Evolutionary conservation across 1,140 invertebrate species (phyloP).

Genomic region (Probaryconus sp.): DNA sequence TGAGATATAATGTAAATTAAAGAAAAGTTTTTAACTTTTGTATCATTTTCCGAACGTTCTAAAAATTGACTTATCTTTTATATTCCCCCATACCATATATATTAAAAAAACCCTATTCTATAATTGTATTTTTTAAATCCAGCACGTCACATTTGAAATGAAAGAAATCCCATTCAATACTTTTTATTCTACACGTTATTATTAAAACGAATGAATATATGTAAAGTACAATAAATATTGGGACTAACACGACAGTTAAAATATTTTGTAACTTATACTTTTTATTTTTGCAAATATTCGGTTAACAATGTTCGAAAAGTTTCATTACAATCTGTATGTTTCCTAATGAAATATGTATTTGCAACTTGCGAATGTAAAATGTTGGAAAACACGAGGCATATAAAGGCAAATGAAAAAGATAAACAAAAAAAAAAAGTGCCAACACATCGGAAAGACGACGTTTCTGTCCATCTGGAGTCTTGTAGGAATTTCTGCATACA

Average conservation of each 20-base stretch:
- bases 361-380: constrained; percentile 36
- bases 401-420: constrained; percentile 40
- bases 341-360: constrained; percentile 46
- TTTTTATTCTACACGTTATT: no score
- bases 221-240: no score
- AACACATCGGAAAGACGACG: constrained; percentile 25
- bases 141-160: no score
- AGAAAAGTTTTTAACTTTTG: constrained; percentile 14
- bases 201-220: no score
- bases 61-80: constrained; percentile 18
- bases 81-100: constrained; percentile 7
- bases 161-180: no score
- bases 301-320: constrained; percentile 19
- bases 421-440: constrained; percentile 33
- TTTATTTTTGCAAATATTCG: constrained; percentile 30
- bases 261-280: no score
- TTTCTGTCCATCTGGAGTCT: constrained; percentile 7
- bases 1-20: constrained; percentile 23
- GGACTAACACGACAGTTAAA: no score
- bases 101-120: no score
- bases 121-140: no score
- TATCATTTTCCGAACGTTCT: background rate
- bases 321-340: constrained; percentile 28
- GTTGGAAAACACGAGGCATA: constrained; percentile 30
- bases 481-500: constrained; percentile 42